These are phyloP conservation scores for Meloidogyne floridensis DNA, from an alignment of 1,140 invertebrate genomes.

Conservation along the genomic window DNA sequence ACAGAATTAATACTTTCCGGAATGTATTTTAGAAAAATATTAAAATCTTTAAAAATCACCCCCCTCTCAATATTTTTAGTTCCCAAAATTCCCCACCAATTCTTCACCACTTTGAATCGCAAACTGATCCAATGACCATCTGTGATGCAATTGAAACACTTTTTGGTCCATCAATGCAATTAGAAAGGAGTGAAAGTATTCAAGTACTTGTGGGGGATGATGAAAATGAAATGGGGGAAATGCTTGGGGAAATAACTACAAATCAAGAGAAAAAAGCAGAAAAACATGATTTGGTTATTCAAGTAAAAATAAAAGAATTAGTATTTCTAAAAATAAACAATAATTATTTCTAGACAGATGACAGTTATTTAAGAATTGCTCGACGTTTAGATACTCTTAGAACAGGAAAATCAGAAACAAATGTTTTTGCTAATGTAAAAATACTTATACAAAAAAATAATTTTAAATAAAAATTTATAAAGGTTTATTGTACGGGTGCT, in stretches of 20 bases:
- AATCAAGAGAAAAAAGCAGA: slow-evolving; percentile 16
- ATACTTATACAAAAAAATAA: neutral
- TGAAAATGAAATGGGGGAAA: slow-evolving; percentile 9
- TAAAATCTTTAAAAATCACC: no score
- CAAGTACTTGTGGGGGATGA: slow-evolving; percentile 17
- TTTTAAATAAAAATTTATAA: neutral
- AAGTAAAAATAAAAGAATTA: slow-evolving; percentile 48
- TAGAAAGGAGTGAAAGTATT: slow-evolving; percentile 18
- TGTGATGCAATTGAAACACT: slow-evolving; percentile 6
- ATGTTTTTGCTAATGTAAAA: slow-evolving; percentile 19
- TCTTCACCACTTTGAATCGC: neutral
- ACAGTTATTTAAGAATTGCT: slow-evolving; percentile 64
- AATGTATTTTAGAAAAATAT: no score
- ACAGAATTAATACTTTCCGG: no score
- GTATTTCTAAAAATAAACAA: slow-evolving; percentile 46
- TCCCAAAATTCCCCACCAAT: neutral
- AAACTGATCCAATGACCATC: neutral
- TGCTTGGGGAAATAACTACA: slow-evolving; percentile 8
- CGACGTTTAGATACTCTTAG: slow-evolving; percentile 59
- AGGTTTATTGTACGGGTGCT: slow-evolving; percentile 29
- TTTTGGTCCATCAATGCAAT: slow-evolving; percentile 5
- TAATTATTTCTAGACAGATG: slow-evolving; percentile 47
- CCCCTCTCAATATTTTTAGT: neutral
- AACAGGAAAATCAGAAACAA: slow-evolving; percentile 50
- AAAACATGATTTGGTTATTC: slow-evolving; percentile 58